These are phyloP conservation scores for Heloderma charlesbogerti DNA, from an alignment of 2,113 vertebrate species.

Conservation along the genomic window DNA sequence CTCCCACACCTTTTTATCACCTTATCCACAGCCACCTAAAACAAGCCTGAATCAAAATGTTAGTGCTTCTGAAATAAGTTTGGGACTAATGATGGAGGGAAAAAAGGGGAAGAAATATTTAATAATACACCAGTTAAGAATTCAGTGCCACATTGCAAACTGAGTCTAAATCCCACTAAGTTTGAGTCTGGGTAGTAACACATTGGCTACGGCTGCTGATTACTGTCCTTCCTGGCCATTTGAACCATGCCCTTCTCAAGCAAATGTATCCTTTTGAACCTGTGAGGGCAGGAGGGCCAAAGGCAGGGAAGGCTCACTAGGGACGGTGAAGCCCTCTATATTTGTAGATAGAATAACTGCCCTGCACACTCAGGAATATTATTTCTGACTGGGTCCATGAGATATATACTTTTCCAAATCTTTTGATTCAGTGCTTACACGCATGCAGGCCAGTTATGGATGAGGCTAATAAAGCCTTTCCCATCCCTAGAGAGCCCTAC, in stretches of 20 bases:
- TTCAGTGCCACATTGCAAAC: not conserved
- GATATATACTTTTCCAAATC: not conserved
- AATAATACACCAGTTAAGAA: not conserved
- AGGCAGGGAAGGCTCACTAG: not conserved
- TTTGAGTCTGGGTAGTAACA: not conserved
- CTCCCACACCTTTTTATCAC: not conserved
- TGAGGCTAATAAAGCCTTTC: not conserved
- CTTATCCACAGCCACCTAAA: not conserved
- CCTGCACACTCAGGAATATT: not conserved
- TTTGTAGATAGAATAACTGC: not conserved
- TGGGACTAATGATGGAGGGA: not conserved
- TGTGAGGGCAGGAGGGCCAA: fast-evolving
- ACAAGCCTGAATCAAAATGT: not conserved
- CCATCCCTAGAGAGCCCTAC: not conserved
- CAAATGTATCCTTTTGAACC: not conserved
- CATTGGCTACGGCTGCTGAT: not conserved
- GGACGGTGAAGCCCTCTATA: not conserved
- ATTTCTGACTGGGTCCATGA: not conserved
- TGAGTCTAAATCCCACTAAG: not conserved
- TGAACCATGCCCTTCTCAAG: not conserved
- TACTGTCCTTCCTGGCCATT: not conserved
- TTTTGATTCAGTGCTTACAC: not conserved
- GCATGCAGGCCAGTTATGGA: not conserved
- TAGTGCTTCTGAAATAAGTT: not conserved
- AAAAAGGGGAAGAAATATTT: not conserved